Conservation (phyloP, 2,113 vertebrate genomes). For the Hyperopisus bebe region DNA sequence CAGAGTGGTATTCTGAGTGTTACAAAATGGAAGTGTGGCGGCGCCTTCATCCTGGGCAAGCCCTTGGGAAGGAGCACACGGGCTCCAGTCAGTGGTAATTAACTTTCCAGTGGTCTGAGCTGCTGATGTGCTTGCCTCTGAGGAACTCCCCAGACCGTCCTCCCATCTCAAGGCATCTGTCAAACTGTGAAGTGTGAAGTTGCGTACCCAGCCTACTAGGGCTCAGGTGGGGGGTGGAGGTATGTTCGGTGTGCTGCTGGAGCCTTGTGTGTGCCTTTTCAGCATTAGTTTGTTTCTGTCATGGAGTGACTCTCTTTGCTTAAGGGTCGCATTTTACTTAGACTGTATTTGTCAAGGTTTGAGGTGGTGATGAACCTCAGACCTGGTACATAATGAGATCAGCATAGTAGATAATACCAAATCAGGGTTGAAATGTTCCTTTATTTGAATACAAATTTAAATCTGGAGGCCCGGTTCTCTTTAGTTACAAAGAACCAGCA, state of each 20-base stretch:
- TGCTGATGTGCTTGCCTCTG: neutral
- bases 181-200: neutral
- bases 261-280: neutral
- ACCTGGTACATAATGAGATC: neutral
- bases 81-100: neutral
- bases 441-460: neutral
- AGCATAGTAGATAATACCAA: neutral
- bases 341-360: neutral
- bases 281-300: neutral
- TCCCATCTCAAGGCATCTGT: neutral
- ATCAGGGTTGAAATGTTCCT: neutral
- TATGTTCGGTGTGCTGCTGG: neutral
- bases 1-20: neutral
- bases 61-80: neutral
- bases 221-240: neutral
- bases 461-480: neutral
- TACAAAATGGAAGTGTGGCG: neutral
- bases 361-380: neutral
- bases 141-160: neutral
- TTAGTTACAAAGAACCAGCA: neutral
- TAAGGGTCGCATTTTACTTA: neutral
- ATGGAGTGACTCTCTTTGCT: neutral
- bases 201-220: neutral
- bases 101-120: conserved; percentile 1
- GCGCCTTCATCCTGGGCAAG: neutral